Percentiles rank a stretch among this genome's conserved stretches.
phyloP scores from a whole-genome alignment of 2,797 vertebrate genomes.

The Oreonectes daqikongensis region DNA sequence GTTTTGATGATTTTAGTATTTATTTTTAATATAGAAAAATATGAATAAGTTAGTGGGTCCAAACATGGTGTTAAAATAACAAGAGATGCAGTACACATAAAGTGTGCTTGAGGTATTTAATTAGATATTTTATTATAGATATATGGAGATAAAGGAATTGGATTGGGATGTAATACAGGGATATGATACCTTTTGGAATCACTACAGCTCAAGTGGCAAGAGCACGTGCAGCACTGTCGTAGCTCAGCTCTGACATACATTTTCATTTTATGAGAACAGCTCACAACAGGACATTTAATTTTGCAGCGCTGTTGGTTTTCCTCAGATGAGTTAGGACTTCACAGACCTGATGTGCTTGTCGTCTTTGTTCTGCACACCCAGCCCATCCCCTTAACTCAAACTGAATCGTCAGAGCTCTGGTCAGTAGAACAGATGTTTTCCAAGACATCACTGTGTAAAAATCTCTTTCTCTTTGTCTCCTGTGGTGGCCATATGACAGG shows the following conservation, averaged over 20 bases:
- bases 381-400: conserved; percentile 14
- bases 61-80: too few relatives aligned
- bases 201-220: neutral
- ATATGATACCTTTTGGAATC: neutral
- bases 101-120: too few relatives aligned
- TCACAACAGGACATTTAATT: conserved; percentile 8
- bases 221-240: neutral
- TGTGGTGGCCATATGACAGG: conserved; percentile 11
- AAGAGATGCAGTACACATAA: too few relatives aligned
- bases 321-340: neutral
- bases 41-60: too few relatives aligned
- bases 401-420: conserved; percentile 24
- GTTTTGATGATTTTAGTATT: too few relatives aligned
- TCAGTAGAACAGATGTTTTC: conserved; percentile 58
- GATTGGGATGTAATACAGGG: neutral
- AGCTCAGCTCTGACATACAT: neutral
- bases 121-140: too few relatives aligned
- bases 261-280: neutral
- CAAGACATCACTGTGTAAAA: conserved; percentile 26
- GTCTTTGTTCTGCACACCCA: conserved; percentile 5
- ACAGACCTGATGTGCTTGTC: conserved; percentile 13
- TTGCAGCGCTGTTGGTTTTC: conserved; percentile 10
- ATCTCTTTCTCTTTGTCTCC: conserved; percentile 2
- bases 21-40: too few relatives aligned
- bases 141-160: neutral